Base-by-base conservation (phyloP, 2,113 vertebrate genomes). In the Anser brachyrhynchus region DNA sequence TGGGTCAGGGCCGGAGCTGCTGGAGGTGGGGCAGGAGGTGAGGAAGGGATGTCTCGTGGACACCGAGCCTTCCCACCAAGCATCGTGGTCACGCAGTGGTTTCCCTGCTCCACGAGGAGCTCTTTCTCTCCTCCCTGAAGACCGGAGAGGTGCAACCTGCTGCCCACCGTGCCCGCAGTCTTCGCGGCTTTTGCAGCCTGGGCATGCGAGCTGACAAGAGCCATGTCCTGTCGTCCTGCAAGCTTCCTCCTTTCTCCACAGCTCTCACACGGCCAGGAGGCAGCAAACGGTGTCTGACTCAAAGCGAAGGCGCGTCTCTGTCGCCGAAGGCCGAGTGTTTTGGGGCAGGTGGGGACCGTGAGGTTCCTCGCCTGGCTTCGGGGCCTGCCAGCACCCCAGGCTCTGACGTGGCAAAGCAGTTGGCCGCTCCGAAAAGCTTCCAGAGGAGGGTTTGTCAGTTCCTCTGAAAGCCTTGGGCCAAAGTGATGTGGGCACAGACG, bases 1-100 rank as follows among this genome's bases (percentile, higher is more conserved):
- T 46, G 46, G 46, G 46, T 46, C 43, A 75, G 62, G 43, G 41
- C 55, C 59, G 0, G 52, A 62, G 35, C 59, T 46, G 12, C 67
- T 43, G 66, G 6, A 4, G 33, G 35, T 29, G 26, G 9, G 28
- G n/a, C 6, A 11, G 66, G 65, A 82, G 52, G 21, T 57, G 17
- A 59, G 62, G 62, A 79, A 57, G 61, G n/a, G 23, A 28, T 31
- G 26, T 62, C 17, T 9, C 39, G 11, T 2, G 33, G 78, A 41
- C 73, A 57, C 49, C 28, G 31, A 39, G 41, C 21, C 29, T 44
- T 44, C 39, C 66, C 41, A 10, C 19, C 17, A 49, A 49, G 31
- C 55, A 3, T n/a, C 0, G 1, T 4, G 7, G 61, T 74, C 28
- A 25, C 0, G 0, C 29, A 9, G 43, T 31, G 55, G 49, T 28